Base-by-base conservation (phyloP, 2,797 vertebrate genomes). In the Pantherophis vulpinus region DNA sequence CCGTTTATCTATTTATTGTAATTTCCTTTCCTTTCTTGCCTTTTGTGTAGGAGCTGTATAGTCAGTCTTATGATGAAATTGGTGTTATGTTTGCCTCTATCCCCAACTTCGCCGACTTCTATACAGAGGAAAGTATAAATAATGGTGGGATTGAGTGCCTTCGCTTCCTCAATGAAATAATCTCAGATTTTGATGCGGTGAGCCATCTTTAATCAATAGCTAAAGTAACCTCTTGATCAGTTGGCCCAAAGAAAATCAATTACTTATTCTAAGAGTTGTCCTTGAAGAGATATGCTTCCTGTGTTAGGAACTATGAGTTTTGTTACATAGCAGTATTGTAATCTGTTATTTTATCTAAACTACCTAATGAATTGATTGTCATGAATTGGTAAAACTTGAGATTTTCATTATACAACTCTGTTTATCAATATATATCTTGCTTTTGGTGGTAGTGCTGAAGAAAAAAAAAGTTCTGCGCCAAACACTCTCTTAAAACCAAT, bases 1-100 rank as follows among this genome's bases (percentile, higher is more conserved):
- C n/a, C 27, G 0, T 54, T 29, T 12, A 16, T 16, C 54, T 32
- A 70, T 16, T 29, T 37, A 70, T 89, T 51, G 14, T 47, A 47
- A 14, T 60, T 58, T 18, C 42, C 13, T 10, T 2, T 1, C 9
- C 55, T 88, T 58, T 88, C 55, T n/a, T 37, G 55, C 32, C 16
- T 55, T 14, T 14, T 42, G 2, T 47, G 20, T 91, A 99, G 99
- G 99, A 99, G 97, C 97, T 99, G 83, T 99, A 99, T 96, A 99
- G 99, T 96, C 99, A 99, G 95, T 98, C 99, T 0, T 99, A 99
- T 0, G 98, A 98, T 9, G 99, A 99, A 97, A 98, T 98, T 2
- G 99, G 99, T 0, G 99, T 99, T 93, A 99, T 99, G 99, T 99
- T 99, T 8, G 99, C 99, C 13, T 99, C 99, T 18, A 98, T 99